Percentiles rank a stretch among this genome's conserved stretches.
Conservation (phyloP, 2,797 vertebrate species). For the Triplophysa yarkandensis region DNA sequence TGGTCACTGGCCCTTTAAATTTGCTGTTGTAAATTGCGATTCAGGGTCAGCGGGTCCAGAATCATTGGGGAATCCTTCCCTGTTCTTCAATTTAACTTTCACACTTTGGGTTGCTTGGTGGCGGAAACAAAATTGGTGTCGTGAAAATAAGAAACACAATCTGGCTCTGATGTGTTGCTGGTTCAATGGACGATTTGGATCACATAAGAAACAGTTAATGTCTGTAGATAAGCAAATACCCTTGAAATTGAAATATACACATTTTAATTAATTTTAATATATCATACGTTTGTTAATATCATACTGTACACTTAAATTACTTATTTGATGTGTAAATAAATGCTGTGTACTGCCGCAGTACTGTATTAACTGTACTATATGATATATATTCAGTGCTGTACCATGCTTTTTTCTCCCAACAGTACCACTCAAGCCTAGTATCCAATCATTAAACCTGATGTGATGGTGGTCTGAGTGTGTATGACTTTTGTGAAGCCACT, state of each 20-base stretch:
- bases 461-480: background rate
- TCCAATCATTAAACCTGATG: background rate
- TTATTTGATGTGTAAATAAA: background rate
- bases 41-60: slow-evolving; percentile 72
- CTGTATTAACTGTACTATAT: no score
- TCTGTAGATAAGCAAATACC: no score
- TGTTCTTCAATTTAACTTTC: slow-evolving; percentile 66
- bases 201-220: slow-evolving; percentile 16
- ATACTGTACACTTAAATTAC: no score
- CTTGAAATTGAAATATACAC: no score
- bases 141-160: slow-evolving; percentile 44
- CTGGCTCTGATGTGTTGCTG: slow-evolving; percentile 32
- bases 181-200: slow-evolving; percentile 32
- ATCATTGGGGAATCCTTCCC: slow-evolving; percentile 56
- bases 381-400: no score
- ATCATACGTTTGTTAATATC: no score
- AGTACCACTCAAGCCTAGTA: background rate
- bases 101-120: slow-evolving; percentile 25
- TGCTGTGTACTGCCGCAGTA: no score
- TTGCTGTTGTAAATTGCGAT: slow-evolving; percentile 71
- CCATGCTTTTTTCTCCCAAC: background rate
- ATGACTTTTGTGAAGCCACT: background rate
- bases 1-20: slow-evolving; percentile 75
- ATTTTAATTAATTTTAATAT: no score
- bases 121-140: slow-evolving; percentile 25